Evolutionary conservation across 2,797 vertebrate species (phyloP), one percentile per base, ranked within the genome.

Genomic region (Xiphophorus birchmanni): DNA sequence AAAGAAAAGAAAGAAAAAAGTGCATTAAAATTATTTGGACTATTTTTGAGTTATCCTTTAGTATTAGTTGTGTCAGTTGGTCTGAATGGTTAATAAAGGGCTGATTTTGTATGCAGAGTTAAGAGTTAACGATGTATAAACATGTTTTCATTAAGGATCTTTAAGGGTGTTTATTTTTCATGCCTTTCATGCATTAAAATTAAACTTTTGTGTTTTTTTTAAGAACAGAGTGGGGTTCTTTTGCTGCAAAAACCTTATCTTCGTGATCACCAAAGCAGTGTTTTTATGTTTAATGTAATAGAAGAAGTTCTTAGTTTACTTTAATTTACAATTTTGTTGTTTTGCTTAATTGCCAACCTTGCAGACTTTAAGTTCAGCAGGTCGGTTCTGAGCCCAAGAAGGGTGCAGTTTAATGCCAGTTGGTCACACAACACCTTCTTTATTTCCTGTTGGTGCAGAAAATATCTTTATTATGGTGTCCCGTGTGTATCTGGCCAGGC

Each of bases 391-490:
- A 75, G 78, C 82, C 71, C 71, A 12, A 60, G 45, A 72, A 29
- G 73, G 73, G 60, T 79, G 75, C 67, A 76, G 85, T 78, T 88
- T 75, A 84, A 78, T 81, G 86, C 77, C 50, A 40, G 67, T 56
- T 48, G 56, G 90, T 90, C 90, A 90, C 87, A 86, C 84, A 88
- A 89, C 85, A 86, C 88, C 76, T 82, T 89, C 82, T 90, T 89
- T 91, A 90, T 89, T 91, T 91, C 83, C 79, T 90, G 83, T 86
- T 86, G 86, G 88, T 86, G 88, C 91, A 91, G 89, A 93, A 65
- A 93, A 95, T 94, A 93, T 95, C 94, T 96, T 93, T 94, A 95
- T 95, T 91, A 91, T 86, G 90, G 91, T 90, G 91, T 87, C 83
- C 80, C 78, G 71, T 88, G 86, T 79, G 88, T 91, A 88, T 90